A percentile compares a stretch with the other conserved stretches of the same genome.
Evolutionary conservation across 2,797 vertebrate genomes (phyloP).

Genomic region (Sylvilagus floridanus): DNA sequence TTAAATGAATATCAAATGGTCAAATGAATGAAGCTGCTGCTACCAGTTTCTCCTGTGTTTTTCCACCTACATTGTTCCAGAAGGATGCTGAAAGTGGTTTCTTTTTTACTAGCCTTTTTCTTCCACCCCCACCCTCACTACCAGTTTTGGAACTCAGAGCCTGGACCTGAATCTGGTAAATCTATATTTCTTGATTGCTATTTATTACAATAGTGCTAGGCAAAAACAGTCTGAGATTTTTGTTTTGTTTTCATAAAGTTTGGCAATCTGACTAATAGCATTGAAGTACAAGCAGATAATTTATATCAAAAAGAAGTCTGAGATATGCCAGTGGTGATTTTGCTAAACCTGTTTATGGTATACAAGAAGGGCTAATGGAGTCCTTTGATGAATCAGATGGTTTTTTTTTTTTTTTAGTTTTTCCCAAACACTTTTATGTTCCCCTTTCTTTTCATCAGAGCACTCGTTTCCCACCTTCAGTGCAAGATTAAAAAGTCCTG

Average conservation of each 20-base stretch:
- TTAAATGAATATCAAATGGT: not conserved
- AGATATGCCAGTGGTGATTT: not conserved
- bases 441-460: constrained; percentile 59
- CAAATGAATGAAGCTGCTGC: not conserved
- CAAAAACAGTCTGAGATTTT: not conserved
- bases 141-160: not conserved
- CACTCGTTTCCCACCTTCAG: constrained; percentile 64
- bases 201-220: not conserved
- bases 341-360: not conserved
- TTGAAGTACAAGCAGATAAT: not conserved
- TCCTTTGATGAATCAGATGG: constrained; percentile 45
- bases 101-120: not conserved
- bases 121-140: not conserved
- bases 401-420: constrained; percentile 14
- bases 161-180: not conserved
- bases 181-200: not conserved
- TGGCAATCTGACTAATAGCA: not conserved
- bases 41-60: not conserved
- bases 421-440: constrained; percentile 41
- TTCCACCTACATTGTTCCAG: not conserved
- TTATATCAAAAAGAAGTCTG: not conserved
- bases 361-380: not conserved
- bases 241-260: not conserved
- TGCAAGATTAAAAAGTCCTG: constrained; percentile 67
- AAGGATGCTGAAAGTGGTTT: not conserved